phyloP scores from a whole-genome alignment of 1,140 invertebrate genomes.

The Pomacea maculata region DNA sequence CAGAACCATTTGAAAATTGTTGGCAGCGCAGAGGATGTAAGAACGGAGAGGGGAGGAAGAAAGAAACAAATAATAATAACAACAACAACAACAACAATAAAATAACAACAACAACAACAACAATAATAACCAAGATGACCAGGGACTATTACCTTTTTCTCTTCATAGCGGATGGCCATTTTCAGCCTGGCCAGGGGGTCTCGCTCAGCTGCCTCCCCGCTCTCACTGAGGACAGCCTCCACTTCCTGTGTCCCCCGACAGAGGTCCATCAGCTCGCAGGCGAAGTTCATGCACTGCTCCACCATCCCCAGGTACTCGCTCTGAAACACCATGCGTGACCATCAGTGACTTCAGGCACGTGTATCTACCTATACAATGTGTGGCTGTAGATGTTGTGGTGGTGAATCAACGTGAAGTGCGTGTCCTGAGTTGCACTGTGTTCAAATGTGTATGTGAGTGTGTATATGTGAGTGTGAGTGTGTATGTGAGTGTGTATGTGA shows the following conservation, averaged over 20 bases:
- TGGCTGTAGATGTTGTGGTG: background rate
- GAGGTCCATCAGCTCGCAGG: conserved; percentile 64
- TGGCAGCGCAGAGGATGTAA: too few relatives aligned
- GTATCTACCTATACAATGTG: background rate
- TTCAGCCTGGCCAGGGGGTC: conserved; percentile 62
- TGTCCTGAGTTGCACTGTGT: background rate
- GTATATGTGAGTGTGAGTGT: conserved; percentile 24
- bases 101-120: too few relatives aligned
- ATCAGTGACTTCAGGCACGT: background rate
- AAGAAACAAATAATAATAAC: too few relatives aligned
- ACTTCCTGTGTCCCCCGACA: conserved; percentile 65
- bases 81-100: too few relatives aligned
- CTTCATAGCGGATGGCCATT: conserved; percentile 64
- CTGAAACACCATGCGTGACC: conserved; percentile 40
- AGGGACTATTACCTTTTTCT: conserved; percentile 59
- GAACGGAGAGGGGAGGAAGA: too few relatives aligned
- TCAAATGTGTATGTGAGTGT: conserved; percentile 12
- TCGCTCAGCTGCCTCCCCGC: conserved; percentile 45
- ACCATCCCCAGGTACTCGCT: conserved; percentile 70
- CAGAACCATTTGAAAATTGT: too few relatives aligned
- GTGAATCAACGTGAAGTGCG: background rate
- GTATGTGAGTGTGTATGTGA: conserved; percentile 12
- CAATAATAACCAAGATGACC: too few relatives aligned
- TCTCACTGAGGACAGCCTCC: conserved; percentile 63
- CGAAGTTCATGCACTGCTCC: conserved; percentile 68